A percentile compares a stretch with the other conserved stretches of the same genome.
Evolutionary conservation across 2,888 invertebrate species (phyloP).

Genomic region (Drosophila mayaguana): DNA sequence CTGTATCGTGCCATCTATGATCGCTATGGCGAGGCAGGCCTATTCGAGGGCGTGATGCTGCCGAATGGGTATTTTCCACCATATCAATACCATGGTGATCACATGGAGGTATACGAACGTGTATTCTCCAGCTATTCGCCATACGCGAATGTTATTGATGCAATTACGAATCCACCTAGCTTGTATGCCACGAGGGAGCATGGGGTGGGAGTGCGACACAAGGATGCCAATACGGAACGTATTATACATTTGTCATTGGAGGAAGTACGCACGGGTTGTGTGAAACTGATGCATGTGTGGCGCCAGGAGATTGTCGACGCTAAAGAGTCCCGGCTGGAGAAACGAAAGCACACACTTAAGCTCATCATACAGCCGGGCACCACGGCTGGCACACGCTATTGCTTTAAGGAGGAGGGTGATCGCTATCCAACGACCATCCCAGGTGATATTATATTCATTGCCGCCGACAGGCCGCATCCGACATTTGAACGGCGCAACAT

Average conservation of each 20-base stretch:
- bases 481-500: conserved; percentile 88
- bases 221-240: conserved; percentile 87
- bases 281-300: conserved; percentile 94
- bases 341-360: conserved; percentile 90
- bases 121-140: conserved; percentile 94
- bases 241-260: conserved; percentile 87
- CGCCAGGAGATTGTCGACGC: conserved; percentile 89
- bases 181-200: conserved; percentile 88
- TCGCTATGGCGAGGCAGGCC: conserved; percentile 94
- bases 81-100: conserved; percentile 93
- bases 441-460: conserved; percentile 91
- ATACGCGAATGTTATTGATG: conserved; percentile 91
- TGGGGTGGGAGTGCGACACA: conserved; percentile 89
- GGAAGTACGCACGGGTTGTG: conserved; percentile 90
- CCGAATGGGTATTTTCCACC: conserved; percentile 89
- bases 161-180: conserved; percentile 88
- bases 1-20: conserved; percentile 92
- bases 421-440: conserved; percentile 89
- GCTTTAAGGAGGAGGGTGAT: conserved; percentile 92
- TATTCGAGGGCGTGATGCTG: conserved; percentile 92
- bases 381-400: conserved; percentile 89
- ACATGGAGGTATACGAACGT: conserved; percentile 90
- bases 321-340: conserved; percentile 87
- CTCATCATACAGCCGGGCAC: conserved; percentile 92
- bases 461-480: conserved; percentile 90